Conservation (phyloP, 2,113 vertebrate genomes). For the Brienomyrus longianalis region DNA sequence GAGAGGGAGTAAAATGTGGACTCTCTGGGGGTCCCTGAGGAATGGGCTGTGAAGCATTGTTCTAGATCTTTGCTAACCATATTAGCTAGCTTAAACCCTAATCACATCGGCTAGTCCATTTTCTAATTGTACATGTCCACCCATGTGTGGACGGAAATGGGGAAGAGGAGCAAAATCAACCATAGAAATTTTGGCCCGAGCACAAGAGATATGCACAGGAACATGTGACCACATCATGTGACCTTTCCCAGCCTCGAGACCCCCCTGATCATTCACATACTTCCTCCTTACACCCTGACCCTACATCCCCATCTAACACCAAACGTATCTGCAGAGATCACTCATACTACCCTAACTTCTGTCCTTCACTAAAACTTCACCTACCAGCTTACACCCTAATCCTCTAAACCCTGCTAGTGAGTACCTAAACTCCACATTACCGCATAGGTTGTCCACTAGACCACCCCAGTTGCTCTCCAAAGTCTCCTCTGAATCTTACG, state of each 20-base stretch:
- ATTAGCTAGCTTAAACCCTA: background rate
- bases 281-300: background rate
- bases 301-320: background rate
- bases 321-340: background rate
- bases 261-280: background rate
- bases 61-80: background rate
- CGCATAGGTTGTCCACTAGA: slow-evolving; percentile 36
- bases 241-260: background rate
- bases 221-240: background rate
- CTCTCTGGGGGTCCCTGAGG: background rate
- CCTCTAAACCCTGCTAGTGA: slow-evolving; percentile 27
- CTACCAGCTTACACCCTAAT: background rate
- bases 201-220: background rate
- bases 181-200: background rate
- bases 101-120: background rate
- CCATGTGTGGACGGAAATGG: background rate
- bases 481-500: slow-evolving; percentile 48
- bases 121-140: background rate
- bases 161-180: background rate
- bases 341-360: background rate
- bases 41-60: background rate
- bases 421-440: slow-evolving; percentile 37
- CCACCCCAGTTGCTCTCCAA: slow-evolving; percentile 10
- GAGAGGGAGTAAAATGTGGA: background rate
- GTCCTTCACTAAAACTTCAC: background rate